These are phyloP conservation scores for Pollenia amentaria DNA, from an alignment of 2,888 invertebrate species.

Conservation along the genomic window DNA sequence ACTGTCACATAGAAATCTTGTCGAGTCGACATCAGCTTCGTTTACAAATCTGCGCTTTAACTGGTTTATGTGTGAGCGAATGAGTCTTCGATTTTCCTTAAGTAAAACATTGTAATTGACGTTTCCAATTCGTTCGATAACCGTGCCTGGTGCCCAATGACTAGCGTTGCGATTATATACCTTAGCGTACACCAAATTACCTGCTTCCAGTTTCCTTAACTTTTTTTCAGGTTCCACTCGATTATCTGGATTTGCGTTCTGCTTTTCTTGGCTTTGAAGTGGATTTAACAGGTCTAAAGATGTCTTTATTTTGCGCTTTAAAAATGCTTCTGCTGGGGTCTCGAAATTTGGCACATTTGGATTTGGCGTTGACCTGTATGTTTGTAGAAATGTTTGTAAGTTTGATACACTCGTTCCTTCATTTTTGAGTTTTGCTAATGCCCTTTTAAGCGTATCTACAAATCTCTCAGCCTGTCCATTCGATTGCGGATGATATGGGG, in stretches of 20 bases:
- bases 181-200: neutral
- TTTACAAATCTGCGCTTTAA: neutral
- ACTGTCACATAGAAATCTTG: neutral
- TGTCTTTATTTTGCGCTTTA: neutral
- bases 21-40: neutral
- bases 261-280: neutral
- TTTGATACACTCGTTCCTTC: conserved; percentile 59
- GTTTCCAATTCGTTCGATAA: neutral
- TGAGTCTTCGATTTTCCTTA: neutral
- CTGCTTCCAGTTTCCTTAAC: conserved; percentile 2
- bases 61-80: neutral
- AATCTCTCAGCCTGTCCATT: conserved; percentile 74
- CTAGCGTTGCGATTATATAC: neutral
- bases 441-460: conserved; percentile 70
- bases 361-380: conserved; percentile 69
- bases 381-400: conserved; percentile 66
- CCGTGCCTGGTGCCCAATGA: neutral
- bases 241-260: neutral
- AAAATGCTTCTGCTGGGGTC: neutral
- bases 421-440: conserved; percentile 58
- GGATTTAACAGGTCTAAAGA: neutral
- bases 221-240: conserved; percentile 3
- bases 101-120: neutral
- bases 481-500: conserved; percentile 58
- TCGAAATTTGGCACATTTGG: conserved; percentile 53